These are phyloP conservation scores for Drosophila albomicans DNA, from an alignment of 1,140 invertebrate genomes.

Conservation along the genomic window DNA sequence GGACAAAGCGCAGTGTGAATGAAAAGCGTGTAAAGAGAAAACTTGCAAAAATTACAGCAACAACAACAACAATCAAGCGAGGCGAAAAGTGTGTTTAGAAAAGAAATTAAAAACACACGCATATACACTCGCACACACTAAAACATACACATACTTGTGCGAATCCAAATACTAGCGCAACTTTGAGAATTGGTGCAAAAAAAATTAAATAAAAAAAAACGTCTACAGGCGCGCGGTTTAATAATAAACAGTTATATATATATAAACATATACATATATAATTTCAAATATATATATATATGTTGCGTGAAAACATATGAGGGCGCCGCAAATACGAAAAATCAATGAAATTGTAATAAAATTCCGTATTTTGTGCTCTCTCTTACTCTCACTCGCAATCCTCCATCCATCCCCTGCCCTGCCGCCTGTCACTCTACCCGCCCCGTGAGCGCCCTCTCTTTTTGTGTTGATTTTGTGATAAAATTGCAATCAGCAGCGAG, in stretches of 20 bases:
- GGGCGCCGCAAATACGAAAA: conserved; percentile 78
- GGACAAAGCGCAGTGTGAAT: conserved; percentile 72
- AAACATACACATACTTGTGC: conserved; percentile 40
- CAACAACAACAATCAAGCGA: conserved; percentile 54
- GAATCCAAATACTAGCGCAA: conserved; percentile 56
- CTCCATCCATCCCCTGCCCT: conserved; percentile 41
- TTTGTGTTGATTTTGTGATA: conserved; percentile 82
- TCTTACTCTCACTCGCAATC: conserved; percentile 18
- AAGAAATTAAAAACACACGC: conserved; percentile 82
- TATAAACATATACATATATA: conserved; percentile 21
- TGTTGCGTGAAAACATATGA: conserved; percentile 73
- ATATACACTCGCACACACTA: conserved; percentile 53
- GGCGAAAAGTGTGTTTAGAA: conserved; percentile 80
- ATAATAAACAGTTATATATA: conserved; percentile 81
- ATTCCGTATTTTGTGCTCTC: conserved; percentile 74
- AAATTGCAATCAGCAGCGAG: conserved; percentile 76
- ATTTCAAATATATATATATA: conserved; percentile 47
- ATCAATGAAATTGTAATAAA: conserved; percentile 83
- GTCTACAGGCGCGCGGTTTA: conserved; percentile 75
- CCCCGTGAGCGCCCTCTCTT: conserved; percentile 52
- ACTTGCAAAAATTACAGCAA: conserved; percentile 80
- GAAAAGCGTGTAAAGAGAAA: conserved; percentile 76
- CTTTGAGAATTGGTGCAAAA: conserved; percentile 75
- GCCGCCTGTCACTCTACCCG: conserved; percentile 15
- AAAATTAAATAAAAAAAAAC: conserved; percentile 9